Evolutionary conservation across 2,888 invertebrate species (phyloP), one percentile per base, ranked within the genome.

Genomic region (Caenorhabditis becei): DNA sequence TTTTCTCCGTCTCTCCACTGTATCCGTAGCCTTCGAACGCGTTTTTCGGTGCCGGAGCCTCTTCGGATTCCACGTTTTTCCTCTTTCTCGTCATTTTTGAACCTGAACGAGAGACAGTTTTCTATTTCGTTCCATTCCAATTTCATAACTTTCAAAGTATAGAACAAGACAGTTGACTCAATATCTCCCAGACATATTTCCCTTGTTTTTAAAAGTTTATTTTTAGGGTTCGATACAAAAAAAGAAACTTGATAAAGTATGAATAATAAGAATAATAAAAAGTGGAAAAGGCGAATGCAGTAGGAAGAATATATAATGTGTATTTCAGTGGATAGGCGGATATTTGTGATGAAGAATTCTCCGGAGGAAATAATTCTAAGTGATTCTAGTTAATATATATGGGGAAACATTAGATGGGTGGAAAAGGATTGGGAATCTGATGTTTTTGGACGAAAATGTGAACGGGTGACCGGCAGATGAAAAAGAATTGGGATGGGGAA

Each of bases 1-100:
- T 41, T 35, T 10, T 26, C 18, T 63, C 44, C 44, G 56, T 37
- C 14, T 56, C 10, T 23, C 58, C 41, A 14, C n/a, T 7, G 28
- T 65, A 65, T 58, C 78, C 71, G 53, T 82, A 78, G 20, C 65
- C 69, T 44, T 72, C 65, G 28, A 78, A 72, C 20, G 53, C 3
- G 8, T 53, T 54, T 24, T 56, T 67, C 26, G 58, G 28, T 10
- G 47, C 54, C 28, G 71, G 62, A 10, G 59, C 67, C 23, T 66
- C 77, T 1, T 59, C 56, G 10, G 72, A 37, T 32, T 82, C 82
- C 11, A 84, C 81, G 53, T 84, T 84, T 56, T 84, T 83, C 23
- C 84, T 32, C 53, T 84, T 84, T 66, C 84, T 58, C 7, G 84
- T 84, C 84, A 84, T 84, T 67, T 41, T 41, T 10, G 41, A 41